Base-by-base conservation (phyloP, 2,797 vertebrate species). In the Octomys mimax region DNA sequence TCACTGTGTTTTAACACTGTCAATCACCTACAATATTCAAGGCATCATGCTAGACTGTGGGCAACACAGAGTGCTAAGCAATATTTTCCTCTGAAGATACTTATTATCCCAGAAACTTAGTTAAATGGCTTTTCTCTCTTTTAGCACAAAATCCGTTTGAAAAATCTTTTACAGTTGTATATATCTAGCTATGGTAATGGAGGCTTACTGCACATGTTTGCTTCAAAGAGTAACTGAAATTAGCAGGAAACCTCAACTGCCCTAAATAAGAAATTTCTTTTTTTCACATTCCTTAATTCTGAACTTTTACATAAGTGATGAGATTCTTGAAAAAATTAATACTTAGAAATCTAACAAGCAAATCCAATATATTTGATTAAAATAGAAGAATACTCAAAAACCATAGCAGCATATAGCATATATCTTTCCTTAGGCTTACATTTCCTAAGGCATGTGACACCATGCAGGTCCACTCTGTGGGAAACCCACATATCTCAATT, bases 171-270 rank as follows among this genome's bases (percentile, higher is more conserved):
- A 87, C 31, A 68, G 14, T 75, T 89, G 33, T 84, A 5, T 57
- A 87, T 24, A 73, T 83, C 10, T 78, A 94, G n/a, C 89, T 61
- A 80, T 68, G 49, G 12, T n/a, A 70, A n/a, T 70, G 66, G 13
- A 21, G 59, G 21, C 71, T 70, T 64, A 70, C 31, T 59, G 4
- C 28, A 83, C n/a, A 95, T 94, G 92, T 94, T 94, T 89, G 31
- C 31, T 6, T 83, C 71, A 92, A 92, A 66, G 19, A 89, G 5
- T 59, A 71, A 94, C 52, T 59, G 28, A 49, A 89, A 93, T 82
- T 46, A 52, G 19, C 10, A 73, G 28, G 31, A 91, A 92, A 39
- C 6, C 24, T 42, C 64, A 61, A 83, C 16, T 89, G 89, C 6
- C 13, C 59, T 70, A 89, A 89, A 83, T 70, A 62, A 87, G 33